Evolutionary conservation across 1,140 invertebrate genomes (phyloP), one percentile per base, ranked within the genome.

Genomic region (Leptopilina boulardi): DNA sequence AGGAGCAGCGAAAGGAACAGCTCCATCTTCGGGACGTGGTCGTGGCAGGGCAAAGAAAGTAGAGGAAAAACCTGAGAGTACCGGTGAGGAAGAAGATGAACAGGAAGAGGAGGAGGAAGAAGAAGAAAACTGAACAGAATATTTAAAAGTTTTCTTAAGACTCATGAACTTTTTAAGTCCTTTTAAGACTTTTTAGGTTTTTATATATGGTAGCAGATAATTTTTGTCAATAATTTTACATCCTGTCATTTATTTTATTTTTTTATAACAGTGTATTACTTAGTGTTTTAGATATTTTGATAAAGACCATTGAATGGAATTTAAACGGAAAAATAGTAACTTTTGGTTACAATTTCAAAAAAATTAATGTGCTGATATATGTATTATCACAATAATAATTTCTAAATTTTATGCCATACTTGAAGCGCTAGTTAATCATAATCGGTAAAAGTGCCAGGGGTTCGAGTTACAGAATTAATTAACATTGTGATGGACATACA

Each of bases 21-120:
- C 83, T 59, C 79, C 82, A 70, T 82, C 87, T 77, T 76, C 87
- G 13, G 85, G 86, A 38, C 87, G 90, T 71, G 90, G 91, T 21
- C 90, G 91, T 78, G 91, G 91, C n/a, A 84, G 91, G 80, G 88
- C 91, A 66, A 88, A 91, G 80, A 91, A 91, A 78, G 88, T 89
- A 82, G 91, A 92, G 83, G 91, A 92, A 51, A 91, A 91, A 84
- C 88, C 89, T 19, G 91, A 92, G 80, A 91, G 90, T 38, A 89
- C 89, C 23, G 91, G 89, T 5, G 91, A 91, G 70, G 91, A 91
- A 75, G 91, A 92, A 34, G 91, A 91, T 44, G 89, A 91, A 59
- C 88, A 91, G 30, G 91, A 91, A 51, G 89, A 91, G 21, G 91
- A 91, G 47, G 91, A 91, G 18, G 91, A 92, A 34, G 91, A 91